Base-by-base conservation (phyloP, 2,888 invertebrate species). In the Exocentrus adspersus region DNA sequence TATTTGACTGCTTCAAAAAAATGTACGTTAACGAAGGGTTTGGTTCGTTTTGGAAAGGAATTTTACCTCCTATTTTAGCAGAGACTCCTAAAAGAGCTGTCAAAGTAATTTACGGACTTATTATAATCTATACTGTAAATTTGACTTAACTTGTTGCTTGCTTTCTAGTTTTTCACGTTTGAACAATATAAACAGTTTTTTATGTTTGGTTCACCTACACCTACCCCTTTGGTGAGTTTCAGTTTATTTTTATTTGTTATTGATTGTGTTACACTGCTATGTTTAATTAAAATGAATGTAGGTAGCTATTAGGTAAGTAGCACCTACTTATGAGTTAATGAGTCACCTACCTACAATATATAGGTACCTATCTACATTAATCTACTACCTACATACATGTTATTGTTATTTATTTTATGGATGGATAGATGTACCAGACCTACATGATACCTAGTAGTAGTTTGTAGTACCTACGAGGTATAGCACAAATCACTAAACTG, bases 61-160 rank as follows among this genome's bases (percentile, higher is more conserved):
- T 97, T 71, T 74, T 97, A 70, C 97, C 97, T 3, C 97, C 97
- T 5, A 91, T 97, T 73, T 81, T 97, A 65, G 96, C 94, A 6
- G 97, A 97, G 85, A 97, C 97, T 0, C 97, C 97, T 1, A 97
- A 97, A 82, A 83, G 97, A 77, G 97, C 97, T 12, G 92, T 94
- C 10, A 97, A 97, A 84, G 88, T 88, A 81, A 50, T 37, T 46
- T 65, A 16, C 16, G 32, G 1, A 6, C 20, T 21, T 20, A 24
- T 32, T 12, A 2, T 9, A 9, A 32, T 37, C 2, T 37, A 59
- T 50, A 43, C n/a, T 50, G 2, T 24, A 10, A n/a, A 19, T 17
- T 41, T 51, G 19, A 19, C 51, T 51, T 57, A 46, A 57, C 20
- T 12, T 20, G 57, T 46, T 12, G 28, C 62, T 48, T 72, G 71